Conservation (phyloP, 2,888 invertebrate species). For the Sicus ferrugineus region DNA sequence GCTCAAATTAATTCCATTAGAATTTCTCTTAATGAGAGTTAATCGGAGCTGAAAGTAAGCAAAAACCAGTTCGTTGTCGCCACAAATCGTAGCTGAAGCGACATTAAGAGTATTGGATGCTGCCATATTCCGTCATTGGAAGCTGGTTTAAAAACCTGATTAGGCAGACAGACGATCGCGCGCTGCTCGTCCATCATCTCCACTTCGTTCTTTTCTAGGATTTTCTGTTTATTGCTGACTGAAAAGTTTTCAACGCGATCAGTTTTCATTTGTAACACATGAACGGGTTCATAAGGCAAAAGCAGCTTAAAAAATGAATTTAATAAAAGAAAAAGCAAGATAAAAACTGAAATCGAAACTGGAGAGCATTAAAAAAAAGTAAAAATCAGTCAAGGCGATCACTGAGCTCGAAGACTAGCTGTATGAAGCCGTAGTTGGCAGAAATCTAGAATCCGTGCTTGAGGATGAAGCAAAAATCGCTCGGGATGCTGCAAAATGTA, state of each 20-base stretch:
- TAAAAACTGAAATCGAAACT: not conserved
- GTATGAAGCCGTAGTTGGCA: too few relatives aligned
- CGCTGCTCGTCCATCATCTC: not conserved
- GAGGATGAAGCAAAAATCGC: not conserved
- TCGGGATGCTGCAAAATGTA: too few relatives aligned
- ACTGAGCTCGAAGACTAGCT: too few relatives aligned
- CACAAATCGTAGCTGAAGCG: not conserved
- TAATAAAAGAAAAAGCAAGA: not conserved
- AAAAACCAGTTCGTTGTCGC: not conserved
- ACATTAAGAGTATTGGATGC: not conserved
- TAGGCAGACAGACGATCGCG: not conserved
- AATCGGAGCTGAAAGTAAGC: not conserved
- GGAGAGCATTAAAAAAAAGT: not conserved
- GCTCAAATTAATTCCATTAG: not conserved
- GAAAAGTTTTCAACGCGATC: not conserved
- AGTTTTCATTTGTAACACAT: slow-evolving; percentile 2
- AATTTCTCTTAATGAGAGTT: not conserved
- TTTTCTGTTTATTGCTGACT: not conserved
- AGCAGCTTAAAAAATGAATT: not conserved
- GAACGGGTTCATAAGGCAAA: not conserved
- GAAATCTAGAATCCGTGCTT: not conserved
- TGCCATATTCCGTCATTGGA: not conserved
- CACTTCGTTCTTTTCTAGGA: not conserved
- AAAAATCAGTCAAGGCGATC: not conserved
- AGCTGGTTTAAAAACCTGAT: not conserved